Evolutionary conservation across 2,888 invertebrate species (phyloP), one percentile per base, ranked within the genome.

Genomic region (Nomada fucata): DNA sequence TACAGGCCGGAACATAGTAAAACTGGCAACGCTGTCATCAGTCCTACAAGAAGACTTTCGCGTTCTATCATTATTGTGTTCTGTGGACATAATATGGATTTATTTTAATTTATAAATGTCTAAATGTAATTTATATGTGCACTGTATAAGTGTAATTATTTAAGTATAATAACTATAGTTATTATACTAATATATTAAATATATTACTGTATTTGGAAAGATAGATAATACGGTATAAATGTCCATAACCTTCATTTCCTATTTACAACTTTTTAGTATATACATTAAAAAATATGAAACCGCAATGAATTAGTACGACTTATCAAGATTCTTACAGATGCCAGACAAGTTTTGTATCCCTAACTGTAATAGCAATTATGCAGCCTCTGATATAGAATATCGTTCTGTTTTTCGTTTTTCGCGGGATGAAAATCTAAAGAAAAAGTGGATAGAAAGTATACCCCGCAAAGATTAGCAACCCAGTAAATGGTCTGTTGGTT

Each of bases 321-420:
- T n/a, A n/a, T n/a, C 18, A 18, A 36, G 36, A 42, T 15, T n/a
- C 18, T 61, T 42, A 18, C 61, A 61, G 61, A 44, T 61, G 61
- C 61, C 61, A 36, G 61, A 61, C 42, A 61, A 61, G 20, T 61
- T 42, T n/a, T 61, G 61, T n/a, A 42, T 61, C 18, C 61, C 61
- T n/a, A 61, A 61, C 10, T 61, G 61, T 9, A 61, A 36, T 42
- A 61, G 61, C 42, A 61, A 61, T 42, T 42, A 61, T 61, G 42
- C 61, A 61, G 44, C 42, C 2, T 61, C n/a, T 42, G 36, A 42
- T 61, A 36, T 61, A 61, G 18, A 10, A 42, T 61, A 61, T 61
- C 44, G 7, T n/a, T n/a, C 42, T 61, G 61, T 61, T 42, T 42
- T 61, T 61, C 42, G 61, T 18, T 44, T 61, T 61, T 42, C 61